A percentile compares a stretch with the other conserved stretches of the same genome.
phyloP scores from a whole-genome alignment of 1,140 invertebrate species.

The Drosophila prosaltans region DNA sequence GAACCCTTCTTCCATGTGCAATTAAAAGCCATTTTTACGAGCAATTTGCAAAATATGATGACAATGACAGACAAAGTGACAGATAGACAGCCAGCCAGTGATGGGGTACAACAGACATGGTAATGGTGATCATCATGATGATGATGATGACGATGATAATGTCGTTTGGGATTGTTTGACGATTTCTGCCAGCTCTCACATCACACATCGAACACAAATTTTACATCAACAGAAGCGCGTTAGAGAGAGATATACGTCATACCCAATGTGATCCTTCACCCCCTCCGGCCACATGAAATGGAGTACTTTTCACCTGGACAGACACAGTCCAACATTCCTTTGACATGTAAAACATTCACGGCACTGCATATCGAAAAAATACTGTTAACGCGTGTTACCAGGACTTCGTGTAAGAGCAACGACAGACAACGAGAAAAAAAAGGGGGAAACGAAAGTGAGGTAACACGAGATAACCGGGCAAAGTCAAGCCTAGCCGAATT shows the following conservation, averaged over 20 bases:
- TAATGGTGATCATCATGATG: slow-evolving; percentile 28
- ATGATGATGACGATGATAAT: slow-evolving; percentile 32
- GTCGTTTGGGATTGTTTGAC: slow-evolving; percentile 51
- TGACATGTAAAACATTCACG: slow-evolving; percentile 69
- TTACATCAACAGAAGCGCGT: slow-evolving; percentile 49
- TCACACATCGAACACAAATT: slow-evolving; percentile 20
- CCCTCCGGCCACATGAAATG: slow-evolving; percentile 20
- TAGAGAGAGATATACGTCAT: slow-evolving; percentile 48
- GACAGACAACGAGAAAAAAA: slow-evolving; percentile 14
- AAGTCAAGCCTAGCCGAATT: not conserved
- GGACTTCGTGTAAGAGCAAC: not conserved
- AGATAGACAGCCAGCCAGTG: slow-evolving; percentile 1
- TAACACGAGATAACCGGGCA: not conserved
- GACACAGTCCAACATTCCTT: slow-evolving; percentile 46
- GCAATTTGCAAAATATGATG: slow-evolving; percentile 74
- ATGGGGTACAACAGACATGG: not conserved
- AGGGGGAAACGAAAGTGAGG: not conserved
- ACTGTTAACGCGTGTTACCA: slow-evolving; percentile 3
- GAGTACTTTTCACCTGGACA: slow-evolving; percentile 48
- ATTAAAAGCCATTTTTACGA: slow-evolving; percentile 76
- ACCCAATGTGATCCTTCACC: not conserved
- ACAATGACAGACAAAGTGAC: slow-evolving; percentile 47
- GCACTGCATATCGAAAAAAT: slow-evolving; percentile 38
- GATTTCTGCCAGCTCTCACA: slow-evolving; percentile 42
- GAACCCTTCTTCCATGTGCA: slow-evolving; percentile 67